phyloP scores from a whole-genome alignment of 2,113 vertebrate genomes.

The Damaliscus lunatus region DNA sequence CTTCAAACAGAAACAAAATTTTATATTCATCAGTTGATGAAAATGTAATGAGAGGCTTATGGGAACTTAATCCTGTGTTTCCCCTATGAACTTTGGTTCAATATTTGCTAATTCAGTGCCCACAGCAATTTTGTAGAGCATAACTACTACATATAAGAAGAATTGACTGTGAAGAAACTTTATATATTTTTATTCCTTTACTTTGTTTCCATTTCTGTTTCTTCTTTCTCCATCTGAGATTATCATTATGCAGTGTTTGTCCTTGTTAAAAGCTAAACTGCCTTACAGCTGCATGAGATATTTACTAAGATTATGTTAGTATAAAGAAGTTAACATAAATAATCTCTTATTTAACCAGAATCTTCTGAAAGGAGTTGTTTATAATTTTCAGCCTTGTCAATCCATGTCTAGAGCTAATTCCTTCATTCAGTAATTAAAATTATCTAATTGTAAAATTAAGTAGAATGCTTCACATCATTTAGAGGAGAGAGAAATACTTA shows the following conservation, averaged over 20 bases:
- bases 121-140: neutral
- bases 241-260: neutral
- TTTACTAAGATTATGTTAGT: neutral
- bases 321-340: slow-evolving; percentile 4
- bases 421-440: slow-evolving; percentile 11
- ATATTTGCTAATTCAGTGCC: neutral
- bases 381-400: neutral
- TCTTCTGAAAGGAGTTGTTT: slow-evolving; percentile 1
- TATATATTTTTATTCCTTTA: neutral
- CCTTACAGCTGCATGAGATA: neutral
- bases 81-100: neutral
- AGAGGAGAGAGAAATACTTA: neutral
- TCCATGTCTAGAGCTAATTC: neutral
- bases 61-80: neutral
- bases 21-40: neutral
- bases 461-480: neutral
- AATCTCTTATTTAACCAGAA: neutral
- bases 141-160: neutral
- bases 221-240: neutral
- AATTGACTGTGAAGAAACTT: neutral
- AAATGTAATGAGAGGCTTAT: neutral
- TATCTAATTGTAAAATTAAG: slow-evolving; percentile 18
- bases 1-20: neutral
- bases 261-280: neutral
- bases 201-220: neutral